Percentiles rank a stretch among this genome's conserved stretches.
Conservation (phyloP, 2,797 vertebrate species). For the Mastacembelus armatus region DNA sequence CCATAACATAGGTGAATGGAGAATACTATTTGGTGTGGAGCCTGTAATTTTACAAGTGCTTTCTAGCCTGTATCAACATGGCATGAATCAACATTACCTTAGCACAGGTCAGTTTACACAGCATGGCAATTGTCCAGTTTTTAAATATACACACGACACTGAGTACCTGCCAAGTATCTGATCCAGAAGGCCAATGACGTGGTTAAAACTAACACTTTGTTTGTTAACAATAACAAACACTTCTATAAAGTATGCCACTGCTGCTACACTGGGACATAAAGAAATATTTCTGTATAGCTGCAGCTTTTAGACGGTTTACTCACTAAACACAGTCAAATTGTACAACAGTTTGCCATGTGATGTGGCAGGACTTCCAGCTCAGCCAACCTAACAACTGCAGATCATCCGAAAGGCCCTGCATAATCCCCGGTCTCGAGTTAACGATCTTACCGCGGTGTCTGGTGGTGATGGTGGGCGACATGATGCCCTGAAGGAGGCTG, state of each 20-base stretch:
- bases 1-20: not conserved
- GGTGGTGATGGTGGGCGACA: slow-evolving; percentile 85
- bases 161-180: not conserved
- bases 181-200: not conserved
- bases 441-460: slow-evolving; percentile 84
- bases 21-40: not conserved
- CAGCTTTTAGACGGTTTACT: not conserved
- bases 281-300: not conserved
- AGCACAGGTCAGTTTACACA: slow-evolving; percentile 4
- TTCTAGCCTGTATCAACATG: not conserved
- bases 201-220: not conserved
- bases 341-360: too few relatives aligned
- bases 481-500: slow-evolving; percentile 85
- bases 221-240: not conserved
- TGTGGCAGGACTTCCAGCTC: not conserved
- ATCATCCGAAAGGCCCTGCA: slow-evolving; percentile 44
- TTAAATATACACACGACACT: not conserved
- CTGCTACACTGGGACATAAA: not conserved
- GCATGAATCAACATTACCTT: slow-evolving; percentile 5
- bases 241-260: not conserved
- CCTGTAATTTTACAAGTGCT: not conserved
- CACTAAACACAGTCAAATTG: too few relatives aligned
- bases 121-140: not conserved
- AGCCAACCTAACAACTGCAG: not conserved
- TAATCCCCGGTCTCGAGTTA: slow-evolving; percentile 66